Evolutionary conservation across 2,797 vertebrate species (phyloP), one percentile per base, ranked within the genome.

Genomic region (Mormyrops attenuatus): DNA sequence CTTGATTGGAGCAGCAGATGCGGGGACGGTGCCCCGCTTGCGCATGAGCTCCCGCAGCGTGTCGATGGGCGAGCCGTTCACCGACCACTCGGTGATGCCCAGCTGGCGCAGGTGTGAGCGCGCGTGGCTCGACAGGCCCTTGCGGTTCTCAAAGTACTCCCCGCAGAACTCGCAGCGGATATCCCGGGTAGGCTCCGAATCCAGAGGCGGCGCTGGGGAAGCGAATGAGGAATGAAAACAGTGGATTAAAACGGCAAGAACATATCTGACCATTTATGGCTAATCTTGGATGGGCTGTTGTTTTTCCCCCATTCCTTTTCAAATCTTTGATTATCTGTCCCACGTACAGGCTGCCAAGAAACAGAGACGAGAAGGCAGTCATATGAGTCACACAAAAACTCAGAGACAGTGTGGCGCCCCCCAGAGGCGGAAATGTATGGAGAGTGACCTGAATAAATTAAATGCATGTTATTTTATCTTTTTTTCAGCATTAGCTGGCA

Each of bases 141-240:
- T 97, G 11, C 97, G 96, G 91, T 97, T 97, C 91, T 97, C 97
- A 6, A 97, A 97, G 93, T 95, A 97, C 89, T 97, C 96, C 0
- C 96, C 96, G 13, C 97, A 97, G 92, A 97, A 97, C 89, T 97
- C 96, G 0, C 97, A 97, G 90, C 96, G 97, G 91, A 99, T 98
- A 77, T 98, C 98, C 17, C 97, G 95, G 0, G 96, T 96, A 0
- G 97, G 98, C 91, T 98, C 97, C 0, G 95, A 96, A 41, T 97
- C 96, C 5, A 94, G 94, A 49, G 94, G 87, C 92, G 97, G 96
- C 26, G 97, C 97, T 98, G 92, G n/a, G 89, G 88, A 77, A 17
- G 17, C 11, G 15, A 38, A 20, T 1, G 34, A 13, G 30, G 9
- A 15, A 13, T 22, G n/a, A 15, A n/a, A 55, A 41, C 17, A 15